A percentile compares a stretch with the other conserved stretches of the same genome.
phyloP scores from a whole-genome alignment of 37 sponge, comb jelly and placozoan genomes.

The Chondrilla cf. caribensis region DNA sequence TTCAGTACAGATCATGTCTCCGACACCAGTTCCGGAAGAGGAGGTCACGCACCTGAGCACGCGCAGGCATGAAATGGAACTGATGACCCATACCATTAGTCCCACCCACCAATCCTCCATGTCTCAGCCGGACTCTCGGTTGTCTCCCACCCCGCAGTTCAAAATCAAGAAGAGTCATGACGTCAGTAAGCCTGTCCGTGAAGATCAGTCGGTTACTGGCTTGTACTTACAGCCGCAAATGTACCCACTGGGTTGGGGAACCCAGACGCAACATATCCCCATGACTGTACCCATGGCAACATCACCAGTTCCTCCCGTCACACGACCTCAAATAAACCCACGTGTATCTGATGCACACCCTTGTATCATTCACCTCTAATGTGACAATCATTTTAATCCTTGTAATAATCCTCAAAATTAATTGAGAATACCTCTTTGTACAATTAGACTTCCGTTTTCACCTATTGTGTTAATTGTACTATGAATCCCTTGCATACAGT shows the following conservation, averaged over 20 bases:
- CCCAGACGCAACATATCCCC: no score
- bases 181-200: no score
- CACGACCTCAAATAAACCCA: background rate
- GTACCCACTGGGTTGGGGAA: no score
- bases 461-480: no score
- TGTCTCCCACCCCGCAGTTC: background rate
- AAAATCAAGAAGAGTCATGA: no score
- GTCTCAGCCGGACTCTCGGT: background rate
- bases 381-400: background rate
- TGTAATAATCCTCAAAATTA: no score
- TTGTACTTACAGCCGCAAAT: no score
- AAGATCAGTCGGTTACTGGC: no score
- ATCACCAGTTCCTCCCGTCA: background rate
- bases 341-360: constrained; percentile 53
- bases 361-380: constrained; percentile 56
- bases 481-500: no score
- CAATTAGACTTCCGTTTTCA: no score
- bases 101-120: background rate
- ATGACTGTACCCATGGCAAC: no score
- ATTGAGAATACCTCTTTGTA: no score
- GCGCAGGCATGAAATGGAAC: constrained; percentile 1
- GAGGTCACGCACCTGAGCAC: background rate
- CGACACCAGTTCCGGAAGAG: constrained; percentile 1
- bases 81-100: constrained; percentile 9
- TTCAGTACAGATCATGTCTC: background rate